Evolutionary conservation across 37 sponge, comb jelly and placozoan species (phyloP).

Genomic region (Dysidea cf. avara): DNA sequence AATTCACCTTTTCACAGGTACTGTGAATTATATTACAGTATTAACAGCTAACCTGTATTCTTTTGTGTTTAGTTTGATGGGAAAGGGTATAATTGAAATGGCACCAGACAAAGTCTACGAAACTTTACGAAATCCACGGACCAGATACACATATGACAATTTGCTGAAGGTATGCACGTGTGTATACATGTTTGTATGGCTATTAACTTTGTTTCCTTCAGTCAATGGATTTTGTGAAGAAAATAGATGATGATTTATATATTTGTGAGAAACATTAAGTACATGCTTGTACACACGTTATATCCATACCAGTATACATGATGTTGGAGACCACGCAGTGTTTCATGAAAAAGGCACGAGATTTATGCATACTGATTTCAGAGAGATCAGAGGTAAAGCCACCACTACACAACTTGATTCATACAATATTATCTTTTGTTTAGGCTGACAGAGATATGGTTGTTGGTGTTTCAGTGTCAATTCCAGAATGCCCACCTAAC

Average conservation of each 20-base stretch:
- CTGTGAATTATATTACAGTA: not conserved
- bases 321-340: constrained; percentile 83
- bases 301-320: constrained; percentile 52
- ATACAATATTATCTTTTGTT: not conserved
- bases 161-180: constrained; percentile 68
- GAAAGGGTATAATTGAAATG: constrained; percentile 63
- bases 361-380: constrained; percentile 59
- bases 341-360: constrained; percentile 67
- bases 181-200: not conserved
- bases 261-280: constrained; percentile 51
- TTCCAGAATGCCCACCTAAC: constrained; percentile 66
- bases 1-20: constrained; percentile 51
- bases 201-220: not conserved
- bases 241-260: constrained; percentile 60
- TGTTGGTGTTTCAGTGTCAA: constrained; percentile 62
- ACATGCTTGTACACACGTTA: not conserved
- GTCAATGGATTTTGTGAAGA: constrained; percentile 65
- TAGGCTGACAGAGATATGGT: constrained; percentile 61
- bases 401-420: not conserved
- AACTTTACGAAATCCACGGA: constrained; percentile 61
- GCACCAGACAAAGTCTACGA: constrained; percentile 59
- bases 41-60: constrained; percentile 1
- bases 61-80: constrained; percentile 60
- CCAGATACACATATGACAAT: constrained; percentile 70
- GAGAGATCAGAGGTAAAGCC: constrained; percentile 67